Evolutionary conservation across 2,113 vertebrate genomes (phyloP).

Genomic region (Eudyptes chrysolophus): DNA sequence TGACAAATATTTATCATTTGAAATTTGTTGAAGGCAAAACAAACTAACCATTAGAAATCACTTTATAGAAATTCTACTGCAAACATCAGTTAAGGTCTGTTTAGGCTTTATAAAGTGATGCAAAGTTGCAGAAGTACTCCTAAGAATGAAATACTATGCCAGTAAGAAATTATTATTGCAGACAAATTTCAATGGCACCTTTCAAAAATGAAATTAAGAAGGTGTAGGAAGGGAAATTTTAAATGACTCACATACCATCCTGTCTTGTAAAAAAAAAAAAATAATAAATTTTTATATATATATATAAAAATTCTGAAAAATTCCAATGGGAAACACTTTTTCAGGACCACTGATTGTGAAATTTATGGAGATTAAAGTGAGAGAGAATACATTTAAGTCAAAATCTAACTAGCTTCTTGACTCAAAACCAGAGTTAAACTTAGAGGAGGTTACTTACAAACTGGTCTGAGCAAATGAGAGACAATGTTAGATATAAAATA

Average conservation of each 20-base stretch:
- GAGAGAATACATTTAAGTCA: neutral
- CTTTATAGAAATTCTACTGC: neutral
- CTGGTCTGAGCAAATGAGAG: neutral
- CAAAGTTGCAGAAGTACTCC: neutral
- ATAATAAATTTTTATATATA: neutral
- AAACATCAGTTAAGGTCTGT: neutral
- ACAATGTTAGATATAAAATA: neutral
- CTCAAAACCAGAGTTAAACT: neutral
- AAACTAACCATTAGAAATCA: neutral
- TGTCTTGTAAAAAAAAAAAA: neutral
- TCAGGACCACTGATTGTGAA: neutral
- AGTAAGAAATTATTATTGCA: neutral
- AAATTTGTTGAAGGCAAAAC: neutral
- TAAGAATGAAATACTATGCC: neutral
- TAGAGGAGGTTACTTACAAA: neutral
- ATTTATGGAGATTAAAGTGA: neutral
- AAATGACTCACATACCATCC: neutral
- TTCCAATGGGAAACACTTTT: neutral
- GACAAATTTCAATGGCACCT: neutral
- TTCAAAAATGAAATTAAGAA: neutral
- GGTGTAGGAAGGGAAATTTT: neutral
- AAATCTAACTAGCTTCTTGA: neutral
- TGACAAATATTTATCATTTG: neutral
- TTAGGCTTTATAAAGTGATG: neutral
- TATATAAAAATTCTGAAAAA: neutral